Conservation (phyloP, 2,888 invertebrate species). For the Polymixis flavicincta region DNA sequence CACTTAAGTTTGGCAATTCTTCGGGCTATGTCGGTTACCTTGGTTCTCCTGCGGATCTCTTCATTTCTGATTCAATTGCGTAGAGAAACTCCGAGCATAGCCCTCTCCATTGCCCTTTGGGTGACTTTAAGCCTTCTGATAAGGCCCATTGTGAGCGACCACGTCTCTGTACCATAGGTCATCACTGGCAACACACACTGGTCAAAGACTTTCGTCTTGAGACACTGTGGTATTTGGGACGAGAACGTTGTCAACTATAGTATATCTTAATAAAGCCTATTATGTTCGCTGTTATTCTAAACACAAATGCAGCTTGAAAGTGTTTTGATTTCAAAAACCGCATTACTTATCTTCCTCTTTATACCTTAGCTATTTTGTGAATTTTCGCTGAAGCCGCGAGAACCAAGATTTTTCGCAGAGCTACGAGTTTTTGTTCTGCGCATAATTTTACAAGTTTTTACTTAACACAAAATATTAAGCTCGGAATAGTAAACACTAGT, state of each 20-base stretch:
- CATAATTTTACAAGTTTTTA: conserved; percentile 67
- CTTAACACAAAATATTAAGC: conserved; percentile 68
- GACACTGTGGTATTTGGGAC: too few relatives aligned
- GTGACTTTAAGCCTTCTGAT: too few relatives aligned
- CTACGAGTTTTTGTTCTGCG: conserved; percentile 51
- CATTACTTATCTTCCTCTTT: conserved; percentile 18
- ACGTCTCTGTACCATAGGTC: too few relatives aligned
- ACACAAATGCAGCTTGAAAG: background rate
- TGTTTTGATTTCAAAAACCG: conserved; percentile 9
- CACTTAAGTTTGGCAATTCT: too few relatives aligned
- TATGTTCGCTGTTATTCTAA: background rate
- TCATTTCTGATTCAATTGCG: too few relatives aligned
- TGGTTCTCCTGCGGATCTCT: too few relatives aligned
- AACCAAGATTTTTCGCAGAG: conserved; percentile 52
- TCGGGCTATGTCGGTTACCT: too few relatives aligned
- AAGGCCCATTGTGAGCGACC: too few relatives aligned
- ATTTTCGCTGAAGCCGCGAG: conserved; percentile 26
- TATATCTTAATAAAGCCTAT: background rate
- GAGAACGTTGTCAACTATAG: background rate
- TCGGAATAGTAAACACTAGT: conserved; percentile 72
- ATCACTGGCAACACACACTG: too few relatives aligned
- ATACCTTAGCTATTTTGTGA: conserved; percentile 27
- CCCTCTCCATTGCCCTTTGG: too few relatives aligned
- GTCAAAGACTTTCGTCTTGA: too few relatives aligned
- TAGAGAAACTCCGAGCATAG: too few relatives aligned